Evolutionary conservation across 2,113 vertebrate genomes (phyloP).

Genomic region (Emydura subglobosa): DNA sequence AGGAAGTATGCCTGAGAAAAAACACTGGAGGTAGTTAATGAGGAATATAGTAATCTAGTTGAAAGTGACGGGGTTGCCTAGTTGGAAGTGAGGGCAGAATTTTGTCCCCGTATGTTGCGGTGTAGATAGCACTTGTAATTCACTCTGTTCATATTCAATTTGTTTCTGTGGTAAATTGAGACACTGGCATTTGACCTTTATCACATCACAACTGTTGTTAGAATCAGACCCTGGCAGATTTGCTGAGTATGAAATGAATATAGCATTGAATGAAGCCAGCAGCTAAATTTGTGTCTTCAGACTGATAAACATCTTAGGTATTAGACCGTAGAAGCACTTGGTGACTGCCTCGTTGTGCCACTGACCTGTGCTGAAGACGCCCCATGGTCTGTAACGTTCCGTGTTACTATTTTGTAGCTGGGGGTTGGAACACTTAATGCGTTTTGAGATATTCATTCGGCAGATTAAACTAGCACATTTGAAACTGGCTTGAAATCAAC

Average conservation of each 20-base stretch:
- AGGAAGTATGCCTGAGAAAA: neutral
- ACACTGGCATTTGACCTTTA: slow-evolving; percentile 53
- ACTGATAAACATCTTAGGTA: slow-evolving; percentile 77
- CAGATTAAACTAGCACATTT: accelerated
- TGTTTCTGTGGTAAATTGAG: slow-evolving; percentile 49
- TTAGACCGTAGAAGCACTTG: slow-evolving; percentile 69
- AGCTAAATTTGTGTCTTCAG: slow-evolving; percentile 88
- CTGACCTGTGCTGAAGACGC: slow-evolving; percentile 46
- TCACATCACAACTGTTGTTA: neutral
- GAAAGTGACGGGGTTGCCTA: neutral
- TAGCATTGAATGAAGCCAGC: slow-evolving; percentile 73
- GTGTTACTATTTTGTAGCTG: slow-evolving; percentile 8
- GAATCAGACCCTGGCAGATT: slow-evolving; percentile 63
- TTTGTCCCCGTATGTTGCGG: neutral
- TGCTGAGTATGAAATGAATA: slow-evolving; percentile 78
- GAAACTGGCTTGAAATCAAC: neutral
- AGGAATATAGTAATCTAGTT: neutral
- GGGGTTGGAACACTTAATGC: neutral
- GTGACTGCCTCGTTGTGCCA: slow-evolving; percentile 73
- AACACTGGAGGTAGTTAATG: neutral
- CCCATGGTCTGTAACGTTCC: slow-evolving; percentile 84
- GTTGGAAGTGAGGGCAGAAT: too few relatives aligned
- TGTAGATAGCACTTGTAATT: neutral
- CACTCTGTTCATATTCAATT: accelerated
- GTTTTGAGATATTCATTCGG: neutral